Evolutionary conservation across 1,140 invertebrate genomes (phyloP), one percentile per base, ranked within the genome.

Genomic region (Trichonephila inaurata): DNA sequence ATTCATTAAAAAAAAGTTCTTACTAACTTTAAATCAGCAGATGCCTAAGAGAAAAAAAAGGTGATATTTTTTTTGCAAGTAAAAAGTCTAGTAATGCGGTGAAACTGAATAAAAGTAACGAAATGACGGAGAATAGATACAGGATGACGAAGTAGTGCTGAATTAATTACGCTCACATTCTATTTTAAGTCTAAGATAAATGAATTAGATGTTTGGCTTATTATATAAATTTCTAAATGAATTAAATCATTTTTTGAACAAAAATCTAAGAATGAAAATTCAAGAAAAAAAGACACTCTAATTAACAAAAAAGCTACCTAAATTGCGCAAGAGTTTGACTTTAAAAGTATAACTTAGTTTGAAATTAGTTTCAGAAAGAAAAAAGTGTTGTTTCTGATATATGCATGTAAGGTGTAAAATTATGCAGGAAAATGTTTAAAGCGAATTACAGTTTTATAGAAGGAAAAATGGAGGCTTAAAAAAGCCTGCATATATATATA

Each of bases 161-260:
- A 77, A 40, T 77, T 77, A 77, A 77, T 77, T 77, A 77, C 33
- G 72, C 28, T 14, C 62, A 77, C 19, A 16, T 77, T 77, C 28
- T 77, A 5, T 40, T 77, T 77, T 4, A 40, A 12, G 72, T 19
- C 72, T 33, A 77, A 77, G 18, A n/a, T 40, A 77, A 12, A 40
- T 33, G 72, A 77, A 77, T 40, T 77, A 77, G 72, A 77, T 77
- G 33, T 77, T 77, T 77, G 72, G 72, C 72, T 77, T 77, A 77
- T 77, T 77, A 40, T 69, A 21, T 21, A n/a, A 66, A 69, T 28
- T 69, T 69, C 66, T 2, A n/a, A 69, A 69, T 69, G 66, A 69
- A 69, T 28, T 69, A n/a, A 51, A 8, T 21, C 66, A 12, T 69
- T 24, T 24, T 69, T 24, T 24, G 66, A 69, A 28, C 24, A 24